Base-by-base conservation (phyloP, 2,888 invertebrate species). In the Steromphala cineraria region DNA sequence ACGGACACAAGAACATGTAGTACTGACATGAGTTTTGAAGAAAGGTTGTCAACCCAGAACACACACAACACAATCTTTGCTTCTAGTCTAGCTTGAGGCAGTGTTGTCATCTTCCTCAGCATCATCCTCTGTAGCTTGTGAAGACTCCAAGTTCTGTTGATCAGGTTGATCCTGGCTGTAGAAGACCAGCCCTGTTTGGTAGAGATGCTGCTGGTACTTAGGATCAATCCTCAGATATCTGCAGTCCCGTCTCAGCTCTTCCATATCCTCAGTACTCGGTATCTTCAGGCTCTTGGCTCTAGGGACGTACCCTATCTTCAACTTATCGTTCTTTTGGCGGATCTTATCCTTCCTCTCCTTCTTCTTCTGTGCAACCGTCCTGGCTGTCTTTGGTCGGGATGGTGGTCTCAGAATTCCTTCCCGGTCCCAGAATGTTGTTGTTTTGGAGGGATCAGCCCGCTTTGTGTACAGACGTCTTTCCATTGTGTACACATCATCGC, bases 281-380 rank as follows among this genome's bases (percentile, higher is more conserved):
- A 83, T 80, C 55, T 82, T 87, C 67, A 89, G 81, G 0, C 87
- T 86, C 40, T 83, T 80, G 19, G 84, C 82, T 10, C 86, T 87
- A 8, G 87, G 87, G 17, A 85, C 84, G 75, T 87, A 89, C n/a
- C 88, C 88, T 7, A 85, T 79, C 52, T 87, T 85, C 1, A 89
- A 76, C 56, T 89, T 87, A 24, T 90, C 88, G 17, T 88, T 87
- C 75, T 85, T 87, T 55, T 86, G 82, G 79, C 84, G 81, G 56
- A 90, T 90, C 80, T 88, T 87, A 80, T 87, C 85, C 74, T 87
- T 84, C 21, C 90, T 78, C 75, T 87, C 88, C 31, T 87, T 84
- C 78, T 89, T 86, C 83, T 87, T 89, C 75, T 86, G 87, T 8
- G 88, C 88, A 10, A 86, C 85, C 5, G 87, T 86, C 52, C 89